Conservation (phyloP, 53 echinoderm and acorn worm genomes). For the Holothuria scabra region DNA sequence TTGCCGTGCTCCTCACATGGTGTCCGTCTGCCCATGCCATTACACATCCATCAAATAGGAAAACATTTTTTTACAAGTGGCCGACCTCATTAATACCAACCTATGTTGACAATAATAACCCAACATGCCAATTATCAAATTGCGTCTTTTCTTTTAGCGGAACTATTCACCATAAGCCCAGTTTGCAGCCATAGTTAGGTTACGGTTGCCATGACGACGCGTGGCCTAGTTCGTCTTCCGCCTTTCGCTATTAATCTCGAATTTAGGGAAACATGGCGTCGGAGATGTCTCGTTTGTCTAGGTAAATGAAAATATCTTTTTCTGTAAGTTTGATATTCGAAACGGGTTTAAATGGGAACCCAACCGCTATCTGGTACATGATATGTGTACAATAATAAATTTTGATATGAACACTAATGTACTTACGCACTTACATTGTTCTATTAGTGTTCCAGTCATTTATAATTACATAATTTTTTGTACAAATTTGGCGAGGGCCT, state of each 20-base stretch:
- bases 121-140: constrained; percentile 42
- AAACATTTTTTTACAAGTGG: constrained; percentile 20
- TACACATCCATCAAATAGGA: no score
- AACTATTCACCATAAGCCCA: constrained; percentile 17
- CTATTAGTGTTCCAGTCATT: no score
- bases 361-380: not conserved
- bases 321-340: constrained; percentile 25
- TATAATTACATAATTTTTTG: no score
- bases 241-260: constrained; percentile 41
- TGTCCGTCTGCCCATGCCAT: constrained; percentile 26
- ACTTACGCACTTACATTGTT: not conserved
- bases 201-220: constrained; percentile 44
- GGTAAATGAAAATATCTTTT: constrained; percentile 37
- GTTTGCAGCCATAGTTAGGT: constrained; percentile 28
- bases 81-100: constrained; percentile 23
- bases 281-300: constrained; percentile 21
- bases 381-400: constrained; percentile 23
- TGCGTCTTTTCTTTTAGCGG: constrained; percentile 5
- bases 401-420: constrained; percentile 19
- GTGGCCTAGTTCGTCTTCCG: constrained; percentile 43
- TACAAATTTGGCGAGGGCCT: no score
- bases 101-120: constrained; percentile 41
- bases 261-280: constrained; percentile 46
- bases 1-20: constrained; percentile 38
- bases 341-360: constrained; percentile 26